Percentiles rank a stretch among this genome's conserved stretches.
Conservation (phyloP, 2,113 vertebrate species). For the Xiphophorus couchianus region DNA sequence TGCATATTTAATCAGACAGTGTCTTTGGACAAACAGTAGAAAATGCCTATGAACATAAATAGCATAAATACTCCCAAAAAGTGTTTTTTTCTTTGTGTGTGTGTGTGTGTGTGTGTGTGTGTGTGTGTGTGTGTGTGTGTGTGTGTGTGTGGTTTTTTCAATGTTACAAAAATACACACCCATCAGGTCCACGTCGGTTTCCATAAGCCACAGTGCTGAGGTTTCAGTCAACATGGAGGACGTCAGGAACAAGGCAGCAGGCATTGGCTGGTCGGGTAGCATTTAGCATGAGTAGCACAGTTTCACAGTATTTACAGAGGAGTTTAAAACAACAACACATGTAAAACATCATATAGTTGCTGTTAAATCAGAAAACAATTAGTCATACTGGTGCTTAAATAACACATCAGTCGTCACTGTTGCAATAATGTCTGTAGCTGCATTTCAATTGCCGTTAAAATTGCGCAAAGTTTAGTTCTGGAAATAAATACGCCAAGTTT, state of each 20-base stretch:
- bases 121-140: too few species aligned
- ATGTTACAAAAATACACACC: constrained; percentile 77
- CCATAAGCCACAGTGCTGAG: constrained; percentile 41
- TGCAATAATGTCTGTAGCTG: neutral
- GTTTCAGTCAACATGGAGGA: constrained; percentile 59
- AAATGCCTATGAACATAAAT: constrained; percentile 76
- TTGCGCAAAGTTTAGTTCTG: too few species aligned
- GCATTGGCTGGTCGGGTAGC: neutral
- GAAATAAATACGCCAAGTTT: too few species aligned
- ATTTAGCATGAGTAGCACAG: neutral
- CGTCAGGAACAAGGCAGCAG: constrained; percentile 4
- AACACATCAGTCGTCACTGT: neutral
- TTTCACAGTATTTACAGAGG: neutral
- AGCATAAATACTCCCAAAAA: constrained; percentile 77
- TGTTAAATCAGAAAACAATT: neutral
- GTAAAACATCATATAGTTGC: neutral
- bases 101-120: too few species aligned
- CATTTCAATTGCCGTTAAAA: too few species aligned
- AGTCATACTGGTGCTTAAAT: neutral
- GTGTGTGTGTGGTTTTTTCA: too few species aligned
- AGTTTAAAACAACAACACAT: neutral
- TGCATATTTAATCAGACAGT: constrained; percentile 53
- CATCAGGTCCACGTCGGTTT: constrained; percentile 44
- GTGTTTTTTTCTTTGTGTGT: constrained; percentile 33
- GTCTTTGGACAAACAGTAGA: constrained; percentile 53